Evolutionary conservation across 2,797 vertebrate species (phyloP), one percentile per base, ranked within the genome.

Genomic region (Acanthopagrus latus): DNA sequence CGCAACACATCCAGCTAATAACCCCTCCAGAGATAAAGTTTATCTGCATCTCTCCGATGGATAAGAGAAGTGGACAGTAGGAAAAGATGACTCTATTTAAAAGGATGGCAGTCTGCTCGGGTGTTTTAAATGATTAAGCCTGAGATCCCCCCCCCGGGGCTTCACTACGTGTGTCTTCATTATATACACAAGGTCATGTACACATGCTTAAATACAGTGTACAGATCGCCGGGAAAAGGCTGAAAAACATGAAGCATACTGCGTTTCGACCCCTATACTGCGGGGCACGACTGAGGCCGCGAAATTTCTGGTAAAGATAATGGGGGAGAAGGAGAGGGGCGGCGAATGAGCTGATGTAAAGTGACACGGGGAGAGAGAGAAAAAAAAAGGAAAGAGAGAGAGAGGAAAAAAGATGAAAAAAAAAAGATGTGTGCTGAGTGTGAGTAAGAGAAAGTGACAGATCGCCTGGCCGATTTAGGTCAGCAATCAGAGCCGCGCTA

Each of bases 391-490:
- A 64, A n/a, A n/a, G n/a, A n/a, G n/a, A n/a, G 43, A 83, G 82
- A 74, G 80, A 83, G 80, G 82, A 78, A 0, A 66, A n/a, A n/a
- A n/a, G n/a, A n/a, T n/a, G 29, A 51, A 25, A 25, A 78, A 89
- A 56, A 89, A 57, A 82, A 85, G 85, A 85, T 92, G 88, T 92
- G 91, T 93, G 91, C 77, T 46, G 82, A 89, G 94, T 94, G 93
- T 94, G 91, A 95, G 89, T 94, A 94, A 95, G 84, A 92, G 90
- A 94, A 94, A 94, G 92, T 93, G 93, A 95, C 93, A 94, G 92
- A 91, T 93, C 89, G 86, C 88, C 90, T 57, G 81, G 80, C 87
- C 82, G 89, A 95, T 95, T 91, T 93, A 95, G 94, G 95, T 94
- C 94, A 95, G 86, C 92, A 94, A 91, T 92, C 92, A 92, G 86